A percentile compares a stretch with the other conserved stretches of the same genome.
Evolutionary conservation across 2,113 vertebrate genomes (phyloP).

Genomic region (Alethe diademata): DNA sequence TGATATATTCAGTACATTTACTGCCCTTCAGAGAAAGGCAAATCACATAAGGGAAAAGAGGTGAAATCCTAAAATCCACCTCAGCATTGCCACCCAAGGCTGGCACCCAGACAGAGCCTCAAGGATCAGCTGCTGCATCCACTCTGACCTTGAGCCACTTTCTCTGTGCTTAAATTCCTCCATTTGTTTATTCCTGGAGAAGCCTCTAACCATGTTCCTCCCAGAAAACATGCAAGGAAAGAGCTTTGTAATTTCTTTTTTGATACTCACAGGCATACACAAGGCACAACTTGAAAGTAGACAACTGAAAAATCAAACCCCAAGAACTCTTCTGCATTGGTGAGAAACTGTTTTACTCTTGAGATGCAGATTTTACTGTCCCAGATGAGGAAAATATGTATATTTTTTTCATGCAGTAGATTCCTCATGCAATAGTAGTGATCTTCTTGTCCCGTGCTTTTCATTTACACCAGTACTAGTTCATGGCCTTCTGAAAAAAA

Average conservation of each 20-base stretch:
- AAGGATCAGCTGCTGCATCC: background rate
- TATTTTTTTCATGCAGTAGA: background rate
- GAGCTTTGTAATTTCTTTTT: background rate
- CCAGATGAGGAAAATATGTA: background rate
- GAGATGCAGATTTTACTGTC: background rate
- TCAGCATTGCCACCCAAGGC: background rate
- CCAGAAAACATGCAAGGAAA: background rate
- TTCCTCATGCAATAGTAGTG: background rate
- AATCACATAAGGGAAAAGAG: background rate
- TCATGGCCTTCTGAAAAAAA: background rate
- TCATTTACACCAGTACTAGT: background rate
- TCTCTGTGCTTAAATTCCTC: background rate
- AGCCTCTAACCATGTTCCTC: background rate
- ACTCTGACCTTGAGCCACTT: background rate
- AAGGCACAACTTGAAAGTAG: background rate
- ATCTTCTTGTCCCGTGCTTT: background rate
- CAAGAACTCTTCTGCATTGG: background rate
- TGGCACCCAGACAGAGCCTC: background rate
- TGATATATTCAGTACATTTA: background rate
- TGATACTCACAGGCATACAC: background rate
- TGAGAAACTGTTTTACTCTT: background rate
- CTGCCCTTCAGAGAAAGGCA: background rate
- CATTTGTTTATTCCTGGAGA: background rate
- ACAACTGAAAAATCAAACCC: background rate
- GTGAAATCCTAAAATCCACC: background rate